Evolutionary conservation across 2,113 vertebrate species (phyloP).

Genomic region (Ceyx margarethae): DNA sequence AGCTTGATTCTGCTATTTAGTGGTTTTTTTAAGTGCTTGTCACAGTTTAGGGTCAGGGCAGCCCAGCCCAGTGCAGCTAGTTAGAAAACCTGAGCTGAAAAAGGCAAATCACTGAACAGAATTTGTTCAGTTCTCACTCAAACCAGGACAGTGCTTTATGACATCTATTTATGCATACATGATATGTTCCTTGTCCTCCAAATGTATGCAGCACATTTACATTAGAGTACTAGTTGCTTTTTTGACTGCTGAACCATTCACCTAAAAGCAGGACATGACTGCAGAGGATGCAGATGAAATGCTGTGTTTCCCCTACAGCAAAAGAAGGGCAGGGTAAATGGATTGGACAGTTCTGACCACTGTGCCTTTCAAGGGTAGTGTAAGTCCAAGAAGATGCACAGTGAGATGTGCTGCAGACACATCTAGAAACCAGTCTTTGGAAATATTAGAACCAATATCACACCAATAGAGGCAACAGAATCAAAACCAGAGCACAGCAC

Average conservation of each 20-base stretch:
- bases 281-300: background rate
- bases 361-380: background rate
- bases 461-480: background rate
- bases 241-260: slow-evolving; percentile 38
- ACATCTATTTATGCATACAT: slow-evolving; percentile 47
- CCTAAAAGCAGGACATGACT: slow-evolving; percentile 32
- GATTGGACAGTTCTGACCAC: background rate
- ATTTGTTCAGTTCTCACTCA: too few relatives aligned
- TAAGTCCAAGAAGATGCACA: background rate
- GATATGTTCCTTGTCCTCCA: slow-evolving; percentile 12
- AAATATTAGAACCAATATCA: background rate
- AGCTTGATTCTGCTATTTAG: background rate
- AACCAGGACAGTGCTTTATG: background rate
- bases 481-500: background rate
- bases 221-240: background rate
- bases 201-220: slow-evolving; percentile 11
- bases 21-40: background rate
- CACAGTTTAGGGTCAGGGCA: too few relatives aligned
- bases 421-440: background rate
- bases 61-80: too few relatives aligned
- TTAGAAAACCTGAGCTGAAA: too few relatives aligned
- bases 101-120: too few relatives aligned
- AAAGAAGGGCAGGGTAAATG: background rate
- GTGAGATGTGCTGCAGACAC: background rate
- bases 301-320: background rate